Conservation (phyloP, 2,797 vertebrate species). For the Micropoecilia bifurca region DNA sequence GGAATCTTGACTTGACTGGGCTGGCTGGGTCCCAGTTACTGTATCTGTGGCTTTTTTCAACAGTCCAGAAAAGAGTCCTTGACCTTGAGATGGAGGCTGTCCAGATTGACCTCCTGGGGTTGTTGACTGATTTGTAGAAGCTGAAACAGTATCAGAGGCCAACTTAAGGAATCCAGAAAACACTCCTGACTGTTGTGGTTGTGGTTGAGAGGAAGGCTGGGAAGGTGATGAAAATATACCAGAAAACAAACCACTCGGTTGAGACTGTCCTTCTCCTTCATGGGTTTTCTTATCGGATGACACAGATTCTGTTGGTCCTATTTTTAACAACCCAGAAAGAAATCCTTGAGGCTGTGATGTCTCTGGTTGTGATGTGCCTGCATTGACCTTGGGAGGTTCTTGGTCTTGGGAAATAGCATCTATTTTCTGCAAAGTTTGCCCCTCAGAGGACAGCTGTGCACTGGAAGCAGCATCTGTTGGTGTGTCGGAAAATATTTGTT, state of each 20-base stretch:
- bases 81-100: conserved; percentile 44
- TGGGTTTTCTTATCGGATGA: conserved; percentile 58
- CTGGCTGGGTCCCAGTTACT: conserved; percentile 59
- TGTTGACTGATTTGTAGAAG: conserved; percentile 51
- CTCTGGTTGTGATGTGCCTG: conserved; percentile 43
- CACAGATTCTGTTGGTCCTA: conserved; percentile 56
- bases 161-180: conserved; percentile 83
- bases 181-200: conserved; percentile 72
- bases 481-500: conserved; percentile 27
- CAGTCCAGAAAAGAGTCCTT: conserved; percentile 79
- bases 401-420: conserved; percentile 40
- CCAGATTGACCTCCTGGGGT: conserved; percentile 38
- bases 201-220: conserved; percentile 53
- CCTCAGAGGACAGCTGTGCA: conserved; percentile 34
- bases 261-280: conserved; percentile 60
- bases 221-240: conserved; percentile 74
- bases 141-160: conserved; percentile 78
- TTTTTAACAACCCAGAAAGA: conserved; percentile 72
- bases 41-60: conserved; percentile 78
- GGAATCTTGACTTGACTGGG: conserved; percentile 49
- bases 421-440: conserved; percentile 29
- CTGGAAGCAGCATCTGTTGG: conserved; percentile 2
- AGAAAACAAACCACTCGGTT: conserved; percentile 77
- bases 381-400: conserved; percentile 12
- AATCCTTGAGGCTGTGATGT: conserved; percentile 62